Evolutionary conservation across 2,113 vertebrate species (phyloP), one percentile per base, ranked within the genome.

Genomic region (Crotalus tigris): DNA sequence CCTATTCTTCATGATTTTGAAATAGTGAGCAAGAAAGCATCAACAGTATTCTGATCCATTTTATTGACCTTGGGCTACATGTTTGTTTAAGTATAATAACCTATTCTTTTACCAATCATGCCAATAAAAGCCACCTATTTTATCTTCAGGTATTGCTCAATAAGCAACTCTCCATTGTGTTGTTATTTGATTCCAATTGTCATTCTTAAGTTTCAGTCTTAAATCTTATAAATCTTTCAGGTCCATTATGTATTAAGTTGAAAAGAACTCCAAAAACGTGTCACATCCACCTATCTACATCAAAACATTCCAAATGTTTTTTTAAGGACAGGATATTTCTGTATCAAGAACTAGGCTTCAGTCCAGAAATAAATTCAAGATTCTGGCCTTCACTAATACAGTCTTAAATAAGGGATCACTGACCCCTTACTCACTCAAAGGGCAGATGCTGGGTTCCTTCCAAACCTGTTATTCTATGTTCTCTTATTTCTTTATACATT

Each of bases 181-280:
- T 93, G 75, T 90, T 51, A 21, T 93, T 87, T 90, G 2, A 92
- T 59, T 94, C n/a, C 95, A 95, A 88, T 11, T 91, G n/a, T 87
- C 91, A 64, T 44, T 57, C 61, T 88, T 89, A 91, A 3, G 81
- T 94, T 94, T 94, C 88, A 93, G n/a, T 75, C 57, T 51, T 51
- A 51, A 51, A 51, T 51, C 2, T 24, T 94, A 75, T 51, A 90
- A 85, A 92, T 91, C 1, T 93, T 91, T 94, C 88, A 85, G 92
- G 33, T 75, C 86, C 59, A 51, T 88, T 15, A 7, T 44, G 49
- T 21, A 13, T 29, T 75, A 64, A 92, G 69, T 88, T 51, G 58
- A 64, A 88, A 92, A 54, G 6, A 69, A 19, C 59, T 23, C 39
- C n/a, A 88, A 53, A 64, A 88, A 88, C 17, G 5, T 55, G 6